These are phyloP conservation scores for Centropristis striata DNA, from an alignment of 2,113 vertebrate genomes.

Conservation along the genomic window DNA sequence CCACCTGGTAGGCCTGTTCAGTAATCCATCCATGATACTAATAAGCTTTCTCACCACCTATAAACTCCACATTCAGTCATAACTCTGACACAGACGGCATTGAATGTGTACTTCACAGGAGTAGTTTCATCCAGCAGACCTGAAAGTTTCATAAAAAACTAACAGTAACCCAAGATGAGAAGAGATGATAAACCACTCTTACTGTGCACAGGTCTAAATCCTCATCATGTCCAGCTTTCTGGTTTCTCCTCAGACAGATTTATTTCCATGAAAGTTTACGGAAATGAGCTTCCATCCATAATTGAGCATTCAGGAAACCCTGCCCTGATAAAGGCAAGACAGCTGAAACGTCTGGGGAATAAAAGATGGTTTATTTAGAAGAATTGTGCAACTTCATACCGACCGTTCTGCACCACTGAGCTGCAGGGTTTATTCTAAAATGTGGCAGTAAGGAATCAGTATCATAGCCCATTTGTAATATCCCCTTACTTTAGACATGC, in stretches of 20 bases:
- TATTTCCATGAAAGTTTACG: neutral
- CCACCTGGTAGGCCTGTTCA: no score
- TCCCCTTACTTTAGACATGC: neutral
- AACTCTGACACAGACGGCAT: neutral
- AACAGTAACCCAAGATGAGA: neutral
- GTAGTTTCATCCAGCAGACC: neutral
- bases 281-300: conserved; percentile 34
- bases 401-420: neutral
- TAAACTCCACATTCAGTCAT: no score
- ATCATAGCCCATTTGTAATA: neutral
- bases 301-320: conserved; percentile 38
- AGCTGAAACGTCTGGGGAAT: neutral
- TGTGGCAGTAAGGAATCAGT: neutral
- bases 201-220: neutral
- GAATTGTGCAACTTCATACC: neutral
- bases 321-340: conserved; percentile 45
- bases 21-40: no score
- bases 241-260: neutral
- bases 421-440: no score
- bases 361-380: neutral
- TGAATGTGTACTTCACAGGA: neutral
- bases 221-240: neutral
- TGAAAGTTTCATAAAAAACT: neutral
- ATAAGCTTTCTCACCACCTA: no score
- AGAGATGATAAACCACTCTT: neutral